Conservation (phyloP, 2,113 vertebrate genomes). For the Anguilla japonica region DNA sequence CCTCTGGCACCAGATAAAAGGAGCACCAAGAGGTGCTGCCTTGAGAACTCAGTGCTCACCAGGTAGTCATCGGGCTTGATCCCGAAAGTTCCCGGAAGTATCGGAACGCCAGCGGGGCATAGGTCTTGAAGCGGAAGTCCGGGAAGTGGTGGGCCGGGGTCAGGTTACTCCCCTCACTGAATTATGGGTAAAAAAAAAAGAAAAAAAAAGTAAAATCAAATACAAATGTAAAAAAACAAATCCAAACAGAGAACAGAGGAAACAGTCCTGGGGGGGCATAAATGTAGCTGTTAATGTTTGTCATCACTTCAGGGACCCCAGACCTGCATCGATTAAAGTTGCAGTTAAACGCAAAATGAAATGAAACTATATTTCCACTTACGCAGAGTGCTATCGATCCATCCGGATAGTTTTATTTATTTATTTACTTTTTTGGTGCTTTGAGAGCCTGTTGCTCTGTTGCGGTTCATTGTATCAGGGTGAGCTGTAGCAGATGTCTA, state of each 20-base stretch:
- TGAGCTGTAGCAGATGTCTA: no score
- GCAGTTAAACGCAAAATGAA: no score
- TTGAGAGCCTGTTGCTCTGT: no score
- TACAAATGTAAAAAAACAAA: background rate
- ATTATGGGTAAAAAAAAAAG: background rate
- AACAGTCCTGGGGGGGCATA: background rate
- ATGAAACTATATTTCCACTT: no score
- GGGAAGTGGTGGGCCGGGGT: constrained; percentile 96
- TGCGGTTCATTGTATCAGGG: no score
- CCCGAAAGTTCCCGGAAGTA: constrained; percentile 97
- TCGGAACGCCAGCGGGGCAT: constrained; percentile 93
- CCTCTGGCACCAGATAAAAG: background rate
- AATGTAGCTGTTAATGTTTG: background rate
- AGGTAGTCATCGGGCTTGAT: constrained; percentile 98
- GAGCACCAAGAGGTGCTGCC: no score
- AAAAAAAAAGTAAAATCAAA: background rate
- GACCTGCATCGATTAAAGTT: background rate
- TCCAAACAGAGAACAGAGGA: constrained; percentile 4
- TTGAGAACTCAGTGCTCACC: constrained; percentile 71
- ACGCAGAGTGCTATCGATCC: no score
- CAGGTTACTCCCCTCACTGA: constrained; percentile 95
- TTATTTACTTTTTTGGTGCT: no score
- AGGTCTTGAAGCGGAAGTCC: constrained; percentile 98
- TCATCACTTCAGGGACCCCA: background rate
- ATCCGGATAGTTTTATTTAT: no score